phyloP scores from a whole-genome alignment of 2,797 vertebrate genomes.

The Sebastolobus alascanus region DNA sequence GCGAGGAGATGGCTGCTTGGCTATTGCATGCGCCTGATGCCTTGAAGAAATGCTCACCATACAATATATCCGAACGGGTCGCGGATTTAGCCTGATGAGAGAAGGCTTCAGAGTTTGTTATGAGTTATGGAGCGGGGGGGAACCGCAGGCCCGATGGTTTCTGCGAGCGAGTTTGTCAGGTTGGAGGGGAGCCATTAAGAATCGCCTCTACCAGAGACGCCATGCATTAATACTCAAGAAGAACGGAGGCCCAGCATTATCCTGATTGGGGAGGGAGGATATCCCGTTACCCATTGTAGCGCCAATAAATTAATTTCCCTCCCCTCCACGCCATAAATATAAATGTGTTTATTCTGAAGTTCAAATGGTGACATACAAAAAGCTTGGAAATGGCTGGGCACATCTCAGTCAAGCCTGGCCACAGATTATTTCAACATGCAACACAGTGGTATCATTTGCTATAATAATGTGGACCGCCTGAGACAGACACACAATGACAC shows the following conservation, averaged over 20 bases:
- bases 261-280: slow-evolving; percentile 63
- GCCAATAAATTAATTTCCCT: slow-evolving; percentile 71
- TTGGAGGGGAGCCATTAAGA: slow-evolving; percentile 75
- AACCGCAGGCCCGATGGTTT: slow-evolving; percentile 77
- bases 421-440: slow-evolving; percentile 66
- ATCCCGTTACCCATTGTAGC: slow-evolving; percentile 70
- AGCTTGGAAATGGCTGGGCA: slow-evolving; percentile 46
- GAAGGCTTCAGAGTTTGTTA: slow-evolving; percentile 79
- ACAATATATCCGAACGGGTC: slow-evolving; percentile 63
- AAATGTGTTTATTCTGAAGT: slow-evolving; percentile 70
- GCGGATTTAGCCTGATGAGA: slow-evolving; percentile 74
- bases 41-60: slow-evolving; percentile 72
- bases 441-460: slow-evolving; percentile 58
- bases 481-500: slow-evolving; percentile 60
- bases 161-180: slow-evolving; percentile 75
- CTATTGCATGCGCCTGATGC: slow-evolving; percentile 63
- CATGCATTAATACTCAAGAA: slow-evolving; percentile 75
- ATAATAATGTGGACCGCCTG: slow-evolving; percentile 45
- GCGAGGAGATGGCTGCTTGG: slow-evolving; percentile 72
- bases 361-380: slow-evolving; percentile 67
- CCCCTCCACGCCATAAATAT: slow-evolving; percentile 62
- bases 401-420: slow-evolving; percentile 54
- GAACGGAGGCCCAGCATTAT: slow-evolving; percentile 68
- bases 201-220: slow-evolving; percentile 72
- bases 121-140: slow-evolving; percentile 75